phyloP scores from a whole-genome alignment of 30 jellyfish, hydroid and myxozoan species.

The Cassiopea andromeda region DNA sequence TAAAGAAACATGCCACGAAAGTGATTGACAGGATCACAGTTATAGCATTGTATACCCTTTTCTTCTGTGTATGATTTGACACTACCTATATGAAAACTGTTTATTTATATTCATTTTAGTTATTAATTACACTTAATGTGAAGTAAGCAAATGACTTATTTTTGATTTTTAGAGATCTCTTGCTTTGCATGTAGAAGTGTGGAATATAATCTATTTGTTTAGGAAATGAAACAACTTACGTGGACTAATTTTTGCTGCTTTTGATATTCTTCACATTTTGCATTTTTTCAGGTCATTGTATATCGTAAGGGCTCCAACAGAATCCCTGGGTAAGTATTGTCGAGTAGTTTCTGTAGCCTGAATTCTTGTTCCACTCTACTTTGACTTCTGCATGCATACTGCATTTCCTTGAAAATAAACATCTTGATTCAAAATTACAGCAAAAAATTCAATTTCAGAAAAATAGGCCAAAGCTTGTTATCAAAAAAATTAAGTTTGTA shows the following conservation, averaged over 20 bases:
- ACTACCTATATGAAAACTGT: not conserved
- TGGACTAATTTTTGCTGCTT: too few species aligned
- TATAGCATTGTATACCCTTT: not conserved
- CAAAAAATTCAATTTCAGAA: too few species aligned
- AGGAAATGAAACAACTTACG: too few species aligned
- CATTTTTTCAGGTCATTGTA: constrained; percentile 71
- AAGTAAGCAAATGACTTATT: too few species aligned
- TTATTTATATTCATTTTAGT: not conserved
- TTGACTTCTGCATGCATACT: not conserved
- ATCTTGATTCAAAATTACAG: not conserved
- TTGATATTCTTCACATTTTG: not conserved
- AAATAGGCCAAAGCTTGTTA: not conserved
- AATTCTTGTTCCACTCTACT: not conserved
- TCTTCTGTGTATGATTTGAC: not conserved
- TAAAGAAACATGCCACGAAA: too few species aligned
- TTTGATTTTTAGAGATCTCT: too few species aligned
- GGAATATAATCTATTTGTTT: too few species aligned
- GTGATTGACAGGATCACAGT: not conserved
- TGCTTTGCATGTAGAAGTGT: too few species aligned
- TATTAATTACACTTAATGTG: too few species aligned
- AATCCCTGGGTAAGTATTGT: constrained; percentile 73
- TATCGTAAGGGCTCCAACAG: constrained; percentile 57
- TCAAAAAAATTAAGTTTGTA: not conserved
- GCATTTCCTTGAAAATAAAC: not conserved
- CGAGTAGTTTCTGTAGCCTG: not conserved